These are phyloP conservation scores for Pao palembangensis DNA, from an alignment of 2,113 vertebrate genomes.

Conservation along the genomic window DNA sequence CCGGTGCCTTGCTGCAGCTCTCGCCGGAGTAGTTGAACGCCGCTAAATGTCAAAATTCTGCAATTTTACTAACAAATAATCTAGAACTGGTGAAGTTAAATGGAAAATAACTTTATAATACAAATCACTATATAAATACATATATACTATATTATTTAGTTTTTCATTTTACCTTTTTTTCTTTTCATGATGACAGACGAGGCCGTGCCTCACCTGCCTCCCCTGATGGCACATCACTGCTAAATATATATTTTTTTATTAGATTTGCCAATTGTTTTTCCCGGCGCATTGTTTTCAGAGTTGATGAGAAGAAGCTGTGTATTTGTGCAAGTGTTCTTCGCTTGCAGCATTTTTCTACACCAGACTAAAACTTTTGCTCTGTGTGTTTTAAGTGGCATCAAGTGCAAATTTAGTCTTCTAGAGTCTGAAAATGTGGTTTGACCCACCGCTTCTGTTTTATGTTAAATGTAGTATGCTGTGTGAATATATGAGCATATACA, in stretches of 20 bases:
- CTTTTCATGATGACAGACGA: not conserved
- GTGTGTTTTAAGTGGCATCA: not conserved
- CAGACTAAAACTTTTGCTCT: not conserved
- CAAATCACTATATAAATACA: too few species aligned
- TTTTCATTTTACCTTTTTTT: not conserved
- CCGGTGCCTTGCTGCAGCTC: too few species aligned
- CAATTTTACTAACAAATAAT: too few species aligned
- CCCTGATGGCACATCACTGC: too few species aligned
- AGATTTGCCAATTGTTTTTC: too few species aligned
- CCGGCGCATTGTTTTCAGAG: not conserved
- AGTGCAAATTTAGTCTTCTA: constrained; percentile 18
- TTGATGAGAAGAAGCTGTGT: not conserved
- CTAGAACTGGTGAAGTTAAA: too few species aligned
- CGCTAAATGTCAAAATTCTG: too few species aligned
- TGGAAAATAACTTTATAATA: too few species aligned
- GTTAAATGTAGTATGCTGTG: constrained; percentile 29
- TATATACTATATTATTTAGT: too few species aligned
- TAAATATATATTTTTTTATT: not conserved
- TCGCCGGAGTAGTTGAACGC: too few species aligned
- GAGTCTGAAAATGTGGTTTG: constrained; percentile 12
- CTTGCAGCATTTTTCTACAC: too few species aligned
- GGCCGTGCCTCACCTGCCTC: too few species aligned
- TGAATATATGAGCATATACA: constrained; percentile 21
- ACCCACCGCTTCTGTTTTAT: constrained; percentile 18
- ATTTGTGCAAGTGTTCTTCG: not conserved